Base-by-base conservation (phyloP, 2,888 invertebrate genomes). In the Amiota mariae region DNA sequence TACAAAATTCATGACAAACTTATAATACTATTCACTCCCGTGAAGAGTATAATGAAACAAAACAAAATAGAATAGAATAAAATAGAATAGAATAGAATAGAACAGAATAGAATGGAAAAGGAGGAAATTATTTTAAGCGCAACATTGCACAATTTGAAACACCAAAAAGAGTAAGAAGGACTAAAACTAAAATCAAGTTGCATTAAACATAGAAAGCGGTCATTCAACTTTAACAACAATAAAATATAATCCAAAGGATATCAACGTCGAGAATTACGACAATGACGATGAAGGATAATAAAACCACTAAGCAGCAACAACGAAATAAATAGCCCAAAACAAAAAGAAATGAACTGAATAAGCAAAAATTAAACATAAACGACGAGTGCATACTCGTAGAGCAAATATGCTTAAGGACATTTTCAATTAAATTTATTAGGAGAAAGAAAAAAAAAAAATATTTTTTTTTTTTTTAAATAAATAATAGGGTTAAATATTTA, bases 151-250 rank as follows among this genome's bases (percentile, higher is more conserved):
- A 70, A 63, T 72, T 61, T 57, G 13, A 24, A 63, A 66, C 66
- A 66, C 6, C 6, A 36, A n/a, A n/a, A n/a, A 36, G 36, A 36
- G 36, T 6, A 36, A 36, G 36, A 36, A 36, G 8, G 6, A 36
- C 36, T 36, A 36, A 24, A 24, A 46, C 63, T 63, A 66, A 57
- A 18, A 57, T 15, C 57, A 15, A 59, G 59, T 51, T 61, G 8
- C 24, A 36, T 49, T 63, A 72, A 61, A 66, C 15, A 15, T 15
- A 47, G 36, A 48, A 71, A 63, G 11, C 47, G 75, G 73, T 73
- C 61, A 76, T 76, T 76, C 73, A 73, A 73, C 75, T 76, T 75
- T 72, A 36, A 36, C 36, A 36, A 36, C 3, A 36, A 36, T 36
- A 36, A 36, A 36, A 36, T 36, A 36, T 6, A 4, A 36, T 36